Evolutionary conservation across 37 sponge, comb jelly and placozoan species (phyloP), one percentile per base, ranked within the genome.

Genomic region (Dysidea cf. avara): DNA sequence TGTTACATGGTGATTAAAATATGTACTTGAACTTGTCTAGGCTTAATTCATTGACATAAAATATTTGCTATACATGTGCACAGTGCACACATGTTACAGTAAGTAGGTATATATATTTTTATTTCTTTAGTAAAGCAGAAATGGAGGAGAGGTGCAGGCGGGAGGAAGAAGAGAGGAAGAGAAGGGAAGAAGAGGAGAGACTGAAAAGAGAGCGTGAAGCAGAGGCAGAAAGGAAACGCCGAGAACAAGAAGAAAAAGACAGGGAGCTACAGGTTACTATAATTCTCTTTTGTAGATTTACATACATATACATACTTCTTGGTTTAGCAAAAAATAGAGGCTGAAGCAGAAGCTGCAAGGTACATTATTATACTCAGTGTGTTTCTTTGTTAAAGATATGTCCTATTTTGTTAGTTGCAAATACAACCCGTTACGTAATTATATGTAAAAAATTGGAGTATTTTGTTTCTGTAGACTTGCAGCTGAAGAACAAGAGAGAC

Each of bases 401-500:
- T n/a, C n/a, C n/a, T n/a, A n/a, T n/a, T n/a, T n/a, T n/a, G n/a
- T n/a, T n/a, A n/a, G n/a, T n/a, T n/a, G n/a, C n/a, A 36, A 49
- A 50, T 24, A n/a, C n/a, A n/a, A n/a, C n/a, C n/a, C n/a, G n/a
- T n/a, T n/a, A n/a, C n/a, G n/a, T n/a, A n/a, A n/a, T n/a, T n/a
- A n/a, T n/a, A n/a, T n/a, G n/a, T n/a, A n/a, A n/a, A n/a, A n/a
- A n/a, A n/a, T n/a, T n/a, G n/a, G n/a, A n/a, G n/a, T n/a, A n/a
- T n/a, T n/a, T n/a, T 22, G 39, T 18, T 22, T 56, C 39, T 6
- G 6, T 32, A 83, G 84, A 35, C 13, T 74, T 61, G 72, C 64
- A 43, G 75, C 74, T 43, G 81, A 73, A 22, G 94, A 85, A 30
- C 94, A 93, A 46, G 94, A 93, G 64, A 84, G 83, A 28, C 80